A percentile compares a stretch with the other conserved stretches of the same genome.
phyloP scores from a whole-genome alignment of 2,113 vertebrate species.

The Athene cunicularia region DNA sequence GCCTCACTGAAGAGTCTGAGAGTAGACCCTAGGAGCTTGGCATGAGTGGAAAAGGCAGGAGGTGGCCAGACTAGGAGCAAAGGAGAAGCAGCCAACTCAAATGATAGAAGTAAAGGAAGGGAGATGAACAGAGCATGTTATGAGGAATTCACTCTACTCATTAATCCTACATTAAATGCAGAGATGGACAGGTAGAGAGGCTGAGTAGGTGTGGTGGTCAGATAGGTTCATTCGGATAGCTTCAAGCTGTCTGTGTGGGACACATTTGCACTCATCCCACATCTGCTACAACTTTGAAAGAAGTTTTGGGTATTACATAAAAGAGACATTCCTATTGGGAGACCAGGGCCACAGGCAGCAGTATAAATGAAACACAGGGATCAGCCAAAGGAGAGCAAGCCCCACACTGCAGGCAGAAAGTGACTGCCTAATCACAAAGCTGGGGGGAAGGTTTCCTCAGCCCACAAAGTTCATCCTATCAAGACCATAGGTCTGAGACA shows the following conservation, averaged over 20 bases:
- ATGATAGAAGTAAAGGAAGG: not conserved
- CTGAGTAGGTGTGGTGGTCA: not conserved
- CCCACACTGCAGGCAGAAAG: accelerated
- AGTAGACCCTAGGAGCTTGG: not conserved
- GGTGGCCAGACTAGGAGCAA: not conserved
- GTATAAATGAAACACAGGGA: no score
- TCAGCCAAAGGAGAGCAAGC: not conserved
- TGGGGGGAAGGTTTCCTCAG: not conserved
- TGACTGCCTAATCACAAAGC: not conserved
- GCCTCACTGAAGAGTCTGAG: not conserved
- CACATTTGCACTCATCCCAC: not conserved
- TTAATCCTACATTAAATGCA: not conserved
- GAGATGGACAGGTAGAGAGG: not conserved
- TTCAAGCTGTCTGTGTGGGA: not conserved
- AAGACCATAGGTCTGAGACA: not conserved
- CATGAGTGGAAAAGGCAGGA: not conserved
- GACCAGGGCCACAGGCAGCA: accelerated
- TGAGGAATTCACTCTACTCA: not conserved
- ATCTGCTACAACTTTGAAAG: not conserved
- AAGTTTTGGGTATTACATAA: not conserved
- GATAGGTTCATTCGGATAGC: not conserved
- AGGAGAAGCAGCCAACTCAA: not conserved
- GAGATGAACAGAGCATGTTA: not conserved
- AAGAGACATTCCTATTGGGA: not conserved
- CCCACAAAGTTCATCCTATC: not conserved